A percentile compares a stretch with the other conserved stretches of the same genome.
phyloP scores from a whole-genome alignment of 2,888 invertebrate species.

The Drosophila meridionalis region DNA sequence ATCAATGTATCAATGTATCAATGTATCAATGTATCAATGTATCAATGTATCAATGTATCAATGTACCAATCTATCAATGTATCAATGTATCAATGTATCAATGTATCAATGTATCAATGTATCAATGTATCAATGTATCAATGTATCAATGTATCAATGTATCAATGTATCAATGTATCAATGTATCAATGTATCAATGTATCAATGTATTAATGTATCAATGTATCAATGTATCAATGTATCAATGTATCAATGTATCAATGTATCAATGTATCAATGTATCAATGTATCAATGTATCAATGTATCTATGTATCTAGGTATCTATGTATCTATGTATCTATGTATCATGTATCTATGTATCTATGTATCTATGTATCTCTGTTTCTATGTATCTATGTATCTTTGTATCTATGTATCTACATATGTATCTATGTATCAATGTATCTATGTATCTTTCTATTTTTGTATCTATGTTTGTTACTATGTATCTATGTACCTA shows the following conservation, averaged over 20 bases:
- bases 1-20: neutral
- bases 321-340: neutral
- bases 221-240: slow-evolving; percentile 3
- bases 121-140: neutral
- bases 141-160: slow-evolving; percentile 1
- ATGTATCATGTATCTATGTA: neutral
- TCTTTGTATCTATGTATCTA: neutral
- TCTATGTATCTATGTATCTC: neutral
- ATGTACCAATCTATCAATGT: neutral
- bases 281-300: slow-evolving; percentile 1
- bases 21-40: neutral
- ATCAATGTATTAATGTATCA: neutral
- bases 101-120: neutral
- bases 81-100: neutral
- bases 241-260: slow-evolving; percentile 1
- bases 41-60: neutral
- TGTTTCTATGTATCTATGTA: neutral
- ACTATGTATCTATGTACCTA: neutral
- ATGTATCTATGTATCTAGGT: slow-evolving; percentile 3
- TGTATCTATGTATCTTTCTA: neutral
- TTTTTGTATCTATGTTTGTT: neutral
- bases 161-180: slow-evolving; percentile 6
- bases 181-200: neutral
- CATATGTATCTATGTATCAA: neutral
- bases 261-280: slow-evolving; percentile 6